Base-by-base conservation (phyloP, 1,140 invertebrate species). In the Drosophila triauraria region DNA sequence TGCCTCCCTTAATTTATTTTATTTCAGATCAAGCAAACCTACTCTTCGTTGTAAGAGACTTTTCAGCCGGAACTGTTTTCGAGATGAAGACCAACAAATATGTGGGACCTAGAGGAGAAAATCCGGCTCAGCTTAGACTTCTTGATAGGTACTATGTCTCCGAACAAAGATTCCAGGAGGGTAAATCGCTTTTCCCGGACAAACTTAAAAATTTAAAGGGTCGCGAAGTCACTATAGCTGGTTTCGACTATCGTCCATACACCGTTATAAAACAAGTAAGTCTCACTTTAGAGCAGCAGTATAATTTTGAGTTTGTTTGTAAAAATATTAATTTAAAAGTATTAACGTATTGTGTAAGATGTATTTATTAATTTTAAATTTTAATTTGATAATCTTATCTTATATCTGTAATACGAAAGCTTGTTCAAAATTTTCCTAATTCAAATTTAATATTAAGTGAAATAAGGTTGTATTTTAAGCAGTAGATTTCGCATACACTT, bases 61-160 rank as follows among this genome's bases (percentile, higher is more conserved):
- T 27, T 38, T 8, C 2, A 10, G 60, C 51, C 35, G 38, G n/a
- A 0, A 53, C 46, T 1, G 23, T 46, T 23, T 91, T 92, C 35
- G 62, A 91, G 8, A 58, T 92, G 6, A 92, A 84, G 57, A 92
- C 91, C 0, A 92, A 92, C 53, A 92, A 91, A 65, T 92, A 78
- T 67, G 82, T 84, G 13, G 91, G 91, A 8, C 48, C 75, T 7
- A 70, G 48, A 42, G 51, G 74, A 1, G 72, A 78, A 8, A 53
- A 76, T 0, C 91, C 78, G 0, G 53, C 54, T 2, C 68, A 87
- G n/a, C 27, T 90, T 3, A 38, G 42, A 7, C 6, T 80, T 9
- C 32, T 92, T 3, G 85, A 92, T 75, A 44, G 38, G 2, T 92
- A 67, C 23, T 60, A 76, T 67, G 60, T 51, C 1, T 1, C 38